Percentiles rank a stretch among this genome's conserved stretches.
Conservation (phyloP, 1,140 invertebrate species). For the Acyrthosiphon pisum region DNA sequence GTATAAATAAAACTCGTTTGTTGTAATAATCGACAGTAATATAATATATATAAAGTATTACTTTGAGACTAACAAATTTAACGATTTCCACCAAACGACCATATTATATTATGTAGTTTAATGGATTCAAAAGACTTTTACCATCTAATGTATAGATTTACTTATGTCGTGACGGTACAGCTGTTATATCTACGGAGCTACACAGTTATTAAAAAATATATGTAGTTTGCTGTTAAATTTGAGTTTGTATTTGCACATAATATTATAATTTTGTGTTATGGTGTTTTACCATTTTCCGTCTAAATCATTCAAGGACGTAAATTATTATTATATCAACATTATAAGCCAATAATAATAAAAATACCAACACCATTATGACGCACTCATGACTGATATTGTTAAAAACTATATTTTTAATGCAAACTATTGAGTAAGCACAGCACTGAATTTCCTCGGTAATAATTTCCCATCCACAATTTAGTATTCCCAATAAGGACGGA, state of each 20-base stretch:
- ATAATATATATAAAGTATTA: not conserved
- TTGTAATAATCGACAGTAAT: not conserved
- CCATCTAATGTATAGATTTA: not conserved
- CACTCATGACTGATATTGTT: not conserved
- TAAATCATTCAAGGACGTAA: not conserved
- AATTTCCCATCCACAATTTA: not conserved
- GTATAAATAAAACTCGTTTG: not conserved
- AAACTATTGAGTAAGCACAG: not conserved
- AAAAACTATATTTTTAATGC: not conserved
- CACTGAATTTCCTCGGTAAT: not conserved
- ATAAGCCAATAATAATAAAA: not conserved
- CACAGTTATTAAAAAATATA: not conserved
- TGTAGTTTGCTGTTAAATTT: not conserved
- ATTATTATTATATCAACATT: not conserved
- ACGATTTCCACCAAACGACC: not conserved
- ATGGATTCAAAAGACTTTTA: not conserved
- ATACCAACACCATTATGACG: not conserved
- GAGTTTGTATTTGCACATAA: not conserved
- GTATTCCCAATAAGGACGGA: not conserved
- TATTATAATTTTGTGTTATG: not conserved
- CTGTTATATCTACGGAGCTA: not conserved
- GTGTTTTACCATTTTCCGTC: not conserved
- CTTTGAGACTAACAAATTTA: not conserved
- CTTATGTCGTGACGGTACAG: not conserved
- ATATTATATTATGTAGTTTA: not conserved